Base-by-base conservation (phyloP, 2,113 vertebrate species). In the Tyto alba region DNA sequence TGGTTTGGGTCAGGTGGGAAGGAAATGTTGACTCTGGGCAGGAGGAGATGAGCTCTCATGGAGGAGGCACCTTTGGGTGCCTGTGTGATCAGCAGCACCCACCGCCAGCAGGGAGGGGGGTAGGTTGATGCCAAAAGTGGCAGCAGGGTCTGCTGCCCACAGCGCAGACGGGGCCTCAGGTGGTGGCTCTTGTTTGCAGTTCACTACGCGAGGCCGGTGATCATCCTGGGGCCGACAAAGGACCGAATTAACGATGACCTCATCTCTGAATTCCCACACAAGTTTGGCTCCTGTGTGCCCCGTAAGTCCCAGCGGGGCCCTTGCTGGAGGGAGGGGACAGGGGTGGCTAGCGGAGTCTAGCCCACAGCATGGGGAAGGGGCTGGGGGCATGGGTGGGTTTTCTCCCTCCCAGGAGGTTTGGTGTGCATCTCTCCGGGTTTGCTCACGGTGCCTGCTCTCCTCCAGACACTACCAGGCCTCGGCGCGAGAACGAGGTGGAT, bases 231-330 rank as follows among this genome's bases (percentile, higher is more conserved):
- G 74, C 99, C 99, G 2, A 99, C 99, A 95, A 99, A 99, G 98
- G 99, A 99, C 98, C 97, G 99, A 91, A 80, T 99, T 96, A 99
- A 99, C 0, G 99, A 99, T 21, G 99, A 99, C 98, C 99, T 99
- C 97, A 99, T 99, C 97, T 99, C 99, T 0, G 99, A 99, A 97
- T 99, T 99, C 60, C 99, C 99, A 7, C 99, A 99, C 98, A 99
- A 99, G 97, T 99, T 99, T 97, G 99, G 99, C 94, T 99, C 99
- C 94, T 99, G 99, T 16, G 99, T 99, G 93, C 99, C 99, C 81
- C 99, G 99, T 99, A 97, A 99, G 99, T 98, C 34, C 64, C 62
- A 6, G 74, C 50, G 0, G 68, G 32, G 52, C 32, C 69, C 16
- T 59, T 29, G 73, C 43, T 59, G 56, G 45, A 60, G 75, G 77